Evolutionary conservation across 2,888 invertebrate species (phyloP).

Genomic region (Dasysyrphus tricinctus): DNA sequence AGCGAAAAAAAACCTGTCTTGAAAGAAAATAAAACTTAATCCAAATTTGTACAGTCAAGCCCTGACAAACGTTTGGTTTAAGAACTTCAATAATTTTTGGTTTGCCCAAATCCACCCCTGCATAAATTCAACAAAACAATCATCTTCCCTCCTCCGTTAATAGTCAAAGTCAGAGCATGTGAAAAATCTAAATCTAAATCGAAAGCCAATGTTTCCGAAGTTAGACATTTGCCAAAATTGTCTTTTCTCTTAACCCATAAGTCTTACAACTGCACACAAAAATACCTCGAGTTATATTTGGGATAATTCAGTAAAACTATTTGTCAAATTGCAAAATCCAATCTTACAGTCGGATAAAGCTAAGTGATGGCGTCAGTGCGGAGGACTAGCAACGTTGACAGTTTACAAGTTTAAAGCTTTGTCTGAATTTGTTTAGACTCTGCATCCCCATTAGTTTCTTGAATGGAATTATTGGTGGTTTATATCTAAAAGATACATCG

Average conservation of each 20-base stretch:
- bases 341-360: neutral
- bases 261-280: slow-evolving; percentile 5
- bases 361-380: slow-evolving; percentile 31
- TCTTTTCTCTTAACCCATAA: neutral
- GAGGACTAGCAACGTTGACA: slow-evolving; percentile 34
- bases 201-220: slow-evolving; percentile 54
- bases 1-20: too few relatives aligned
- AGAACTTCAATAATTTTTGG: too few relatives aligned
- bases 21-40: neutral
- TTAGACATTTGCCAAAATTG: slow-evolving; percentile 47
- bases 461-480: slow-evolving; percentile 1
- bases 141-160: slow-evolving; percentile 19
- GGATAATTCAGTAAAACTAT: slow-evolving; percentile 54
- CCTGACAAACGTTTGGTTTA: neutral
- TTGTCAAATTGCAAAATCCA: slow-evolving; percentile 67
- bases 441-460: slow-evolving; percentile 34
- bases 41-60: neutral
- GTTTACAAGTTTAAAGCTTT: slow-evolving; percentile 53
- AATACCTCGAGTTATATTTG: slow-evolving; percentile 42
- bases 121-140: neutral
- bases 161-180: slow-evolving; percentile 37
- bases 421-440: slow-evolving; percentile 53
- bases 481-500: slow-evolving; percentile 17
- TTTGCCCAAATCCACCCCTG: neutral
- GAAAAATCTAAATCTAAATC: slow-evolving; percentile 41